Evolutionary conservation across 2,888 invertebrate genomes (phyloP), one percentile per base, ranked within the genome.

Genomic region (Melanostoma scalare): DNA sequence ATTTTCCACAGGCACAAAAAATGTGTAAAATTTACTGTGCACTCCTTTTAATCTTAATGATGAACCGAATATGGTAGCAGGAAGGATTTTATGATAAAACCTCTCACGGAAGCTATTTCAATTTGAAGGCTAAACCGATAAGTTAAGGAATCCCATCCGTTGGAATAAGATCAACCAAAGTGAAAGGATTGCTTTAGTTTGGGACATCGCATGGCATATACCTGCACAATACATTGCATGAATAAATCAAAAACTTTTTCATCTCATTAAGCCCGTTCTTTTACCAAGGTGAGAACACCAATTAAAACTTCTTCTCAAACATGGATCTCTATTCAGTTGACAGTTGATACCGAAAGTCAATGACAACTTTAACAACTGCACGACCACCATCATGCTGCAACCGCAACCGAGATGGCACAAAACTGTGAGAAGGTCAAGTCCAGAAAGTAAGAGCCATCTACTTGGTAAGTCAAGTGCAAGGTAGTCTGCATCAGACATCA

Each of bases 381-480:
- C 9, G 35, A 55, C 38, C 6, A 20, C 3, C 44, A 31, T 20
- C 20, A 44, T n/a, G 30, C 44, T 44, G 9, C 8, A 53, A 56
- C n/a, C 35, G 50, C 42, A 44, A 63, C 55, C 33, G 10, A 56
- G 40, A 60, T 60, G 52, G 56, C 55, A 77, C 50, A 42, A 69
- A 60, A 60, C 65, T 74, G 55, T 73, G 69, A 71, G 71, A 84
- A 80, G 85, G 80, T 85, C 85, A 85, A 80, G 85, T 75, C 80
- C 80, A 80, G 76, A 75, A 61, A 76, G 75, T 78, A 71, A 78
- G 69, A 84, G 84, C 63, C 60, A 58, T 75, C 75, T 50, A 48
- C 35, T 48, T 38, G 56, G 10, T 53, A 80, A 85, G 85, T 85
- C 85, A 85, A 85, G 85, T 85, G 85, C 85, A 85, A 85, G 85